These are phyloP conservation scores for Mastomys coucha DNA, from an alignment of 2,113 vertebrate species.

Conservation along the genomic window DNA sequence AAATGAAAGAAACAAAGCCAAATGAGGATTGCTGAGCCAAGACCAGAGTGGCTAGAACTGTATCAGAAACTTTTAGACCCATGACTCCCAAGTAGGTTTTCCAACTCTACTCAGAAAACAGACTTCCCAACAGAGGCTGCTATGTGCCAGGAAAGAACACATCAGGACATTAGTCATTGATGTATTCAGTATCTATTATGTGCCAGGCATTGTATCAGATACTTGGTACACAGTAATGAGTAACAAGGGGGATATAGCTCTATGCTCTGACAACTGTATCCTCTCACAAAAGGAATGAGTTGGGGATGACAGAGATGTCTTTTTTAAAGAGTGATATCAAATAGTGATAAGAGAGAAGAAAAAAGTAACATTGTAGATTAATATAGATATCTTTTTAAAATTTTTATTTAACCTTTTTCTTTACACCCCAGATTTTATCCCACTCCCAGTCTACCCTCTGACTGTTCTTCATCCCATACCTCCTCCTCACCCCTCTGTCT, in stretches of 20 bases:
- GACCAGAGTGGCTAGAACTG: neutral
- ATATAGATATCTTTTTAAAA: neutral
- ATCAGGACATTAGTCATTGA: neutral
- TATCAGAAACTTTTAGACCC: neutral
- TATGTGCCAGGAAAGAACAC: neutral
- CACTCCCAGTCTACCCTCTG: no score
- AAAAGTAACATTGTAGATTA: neutral
- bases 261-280: neutral
- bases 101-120: neutral
- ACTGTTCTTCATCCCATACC: no score
- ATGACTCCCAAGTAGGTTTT: neutral
- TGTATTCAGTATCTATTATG: neutral
- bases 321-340: slow-evolving; percentile 14
- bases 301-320: neutral
- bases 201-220: neutral
- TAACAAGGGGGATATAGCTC: neutral
- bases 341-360: neutral
- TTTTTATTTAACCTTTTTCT: no score
- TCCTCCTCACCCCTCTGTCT: no score
- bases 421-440: no score
- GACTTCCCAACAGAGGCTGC: neutral
- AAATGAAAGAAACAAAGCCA: neutral
- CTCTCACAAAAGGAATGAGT: neutral
- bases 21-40: neutral
- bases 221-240: neutral